Evolutionary conservation across 2,888 invertebrate species (phyloP).

Genomic region (Synanthedon vespiformis): DNA sequence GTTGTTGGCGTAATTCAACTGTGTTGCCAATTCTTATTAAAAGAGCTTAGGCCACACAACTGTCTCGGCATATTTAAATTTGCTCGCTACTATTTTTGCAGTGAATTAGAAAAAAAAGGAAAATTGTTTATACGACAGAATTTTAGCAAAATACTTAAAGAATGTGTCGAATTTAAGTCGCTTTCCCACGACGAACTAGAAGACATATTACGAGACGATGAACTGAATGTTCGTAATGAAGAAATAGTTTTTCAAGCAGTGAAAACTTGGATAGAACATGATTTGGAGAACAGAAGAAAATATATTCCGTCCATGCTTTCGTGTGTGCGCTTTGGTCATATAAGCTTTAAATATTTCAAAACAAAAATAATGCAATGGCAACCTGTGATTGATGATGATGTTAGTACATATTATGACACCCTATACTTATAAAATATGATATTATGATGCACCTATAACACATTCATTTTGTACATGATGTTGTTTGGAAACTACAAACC

Average conservation of each 20-base stretch:
- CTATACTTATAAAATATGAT: background rate
- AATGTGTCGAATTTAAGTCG: conserved; percentile 74
- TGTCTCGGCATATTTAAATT: conserved; percentile 79
- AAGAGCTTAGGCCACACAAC: conserved; percentile 75
- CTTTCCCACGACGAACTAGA: conserved; percentile 72
- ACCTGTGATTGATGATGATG: conserved; percentile 62
- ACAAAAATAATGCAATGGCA: conserved; percentile 69
- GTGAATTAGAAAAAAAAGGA: conserved; percentile 73
- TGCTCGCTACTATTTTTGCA: conserved; percentile 77
- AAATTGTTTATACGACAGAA: conserved; percentile 70
- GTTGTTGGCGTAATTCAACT: conserved; percentile 78
- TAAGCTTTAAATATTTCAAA: conserved; percentile 70
- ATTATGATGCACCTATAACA: background rate
- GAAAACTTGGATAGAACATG: conserved; percentile 77
- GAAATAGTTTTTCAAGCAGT: conserved; percentile 81
- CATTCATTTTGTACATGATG: background rate
- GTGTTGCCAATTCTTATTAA: conserved; percentile 76
- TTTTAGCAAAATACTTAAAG: conserved; percentile 72
- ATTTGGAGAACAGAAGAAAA: conserved; percentile 61
- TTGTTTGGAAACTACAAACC: background rate
- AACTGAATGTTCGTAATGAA: conserved; percentile 79
- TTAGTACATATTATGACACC: conserved; percentile 17
- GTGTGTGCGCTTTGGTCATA: conserved; percentile 76
- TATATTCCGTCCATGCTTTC: conserved; percentile 72
- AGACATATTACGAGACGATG: conserved; percentile 76